Percentiles rank a stretch among this genome's conserved stretches.
Evolutionary conservation across 92 coral and sea anemone species (phyloP).

Genomic region (Epizoanthus stellaris): DNA sequence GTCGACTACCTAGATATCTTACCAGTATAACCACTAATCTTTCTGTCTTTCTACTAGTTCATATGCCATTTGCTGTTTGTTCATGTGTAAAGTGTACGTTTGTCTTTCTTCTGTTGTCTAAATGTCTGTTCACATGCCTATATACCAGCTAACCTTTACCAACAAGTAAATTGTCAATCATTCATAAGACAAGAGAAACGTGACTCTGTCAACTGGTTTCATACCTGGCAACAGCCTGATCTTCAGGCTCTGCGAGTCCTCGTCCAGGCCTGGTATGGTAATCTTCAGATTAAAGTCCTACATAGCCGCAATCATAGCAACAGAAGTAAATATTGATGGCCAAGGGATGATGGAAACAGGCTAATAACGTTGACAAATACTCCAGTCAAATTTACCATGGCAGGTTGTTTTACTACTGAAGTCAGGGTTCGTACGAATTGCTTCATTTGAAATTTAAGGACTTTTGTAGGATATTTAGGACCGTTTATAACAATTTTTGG

Average conservation of each 20-base stretch:
- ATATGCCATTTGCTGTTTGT: no score
- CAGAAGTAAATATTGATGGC: background rate
- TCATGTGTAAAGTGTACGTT: no score
- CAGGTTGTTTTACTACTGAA: background rate
- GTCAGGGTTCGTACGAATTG: background rate
- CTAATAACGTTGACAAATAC: background rate
- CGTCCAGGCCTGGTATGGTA: conserved; percentile 84
- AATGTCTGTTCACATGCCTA: no score
- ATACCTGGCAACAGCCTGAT: conserved; percentile 92
- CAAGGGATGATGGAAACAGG: background rate
- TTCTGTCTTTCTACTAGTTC: no score
- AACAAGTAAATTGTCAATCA: no score
- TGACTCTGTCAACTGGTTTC: background rate
- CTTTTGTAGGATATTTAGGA: background rate
- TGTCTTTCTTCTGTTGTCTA: no score
- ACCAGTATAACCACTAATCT: no score
- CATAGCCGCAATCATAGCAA: background rate
- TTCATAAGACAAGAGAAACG: no score
- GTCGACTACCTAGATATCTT: no score
- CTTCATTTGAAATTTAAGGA: background rate
- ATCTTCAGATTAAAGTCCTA: conserved; percentile 95
- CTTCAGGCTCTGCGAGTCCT: conserved; percentile 89
- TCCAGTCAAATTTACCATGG: background rate
- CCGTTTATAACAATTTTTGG: no score
- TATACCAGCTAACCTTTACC: no score